Evolutionary conservation across 2,888 invertebrate species (phyloP).

Genomic region (Eubasilissa splendida): DNA sequence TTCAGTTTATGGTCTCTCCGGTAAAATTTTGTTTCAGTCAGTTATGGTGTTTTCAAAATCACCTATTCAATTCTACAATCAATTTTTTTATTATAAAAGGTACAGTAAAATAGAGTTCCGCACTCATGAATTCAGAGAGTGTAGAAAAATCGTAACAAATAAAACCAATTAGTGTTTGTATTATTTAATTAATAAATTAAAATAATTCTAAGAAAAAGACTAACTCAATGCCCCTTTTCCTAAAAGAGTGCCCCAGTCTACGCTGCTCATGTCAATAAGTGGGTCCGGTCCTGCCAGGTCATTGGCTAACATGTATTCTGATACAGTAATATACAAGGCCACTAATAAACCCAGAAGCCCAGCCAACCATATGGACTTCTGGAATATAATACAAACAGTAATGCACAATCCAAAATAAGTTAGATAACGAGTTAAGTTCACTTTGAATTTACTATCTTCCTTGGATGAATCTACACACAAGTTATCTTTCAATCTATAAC

Average conservation of each 20-base stretch:
- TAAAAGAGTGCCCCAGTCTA: conserved; percentile 52
- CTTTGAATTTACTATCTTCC: conserved; percentile 60
- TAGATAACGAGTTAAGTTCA: conserved; percentile 73
- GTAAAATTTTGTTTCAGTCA: no score
- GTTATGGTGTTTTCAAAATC: no score
- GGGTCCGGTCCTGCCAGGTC: conserved; percentile 46
- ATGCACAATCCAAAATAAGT: conserved; percentile 89
- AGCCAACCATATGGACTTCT: conserved; percentile 84
- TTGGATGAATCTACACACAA: conserved; percentile 81
- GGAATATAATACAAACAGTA: conserved; percentile 89
- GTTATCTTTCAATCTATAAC: conserved; percentile 80
- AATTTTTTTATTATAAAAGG: no score
- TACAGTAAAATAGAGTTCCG: no score
- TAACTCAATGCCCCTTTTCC: conserved; percentile 43
- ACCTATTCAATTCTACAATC: no score
- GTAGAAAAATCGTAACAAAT: neutral
- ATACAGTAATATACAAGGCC: conserved; percentile 86
- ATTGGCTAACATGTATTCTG: conserved; percentile 77
- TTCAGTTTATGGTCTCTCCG: no score
- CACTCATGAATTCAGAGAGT: neutral
- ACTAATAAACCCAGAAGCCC: conserved; percentile 86
- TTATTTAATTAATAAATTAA: conserved; percentile 20
- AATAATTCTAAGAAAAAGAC: neutral
- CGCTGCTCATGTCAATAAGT: conserved; percentile 48
- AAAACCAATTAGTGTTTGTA: neutral